Evolutionary conservation across 2,113 vertebrate species (phyloP).

Genomic region (Gopherus flavomarginatus): DNA sequence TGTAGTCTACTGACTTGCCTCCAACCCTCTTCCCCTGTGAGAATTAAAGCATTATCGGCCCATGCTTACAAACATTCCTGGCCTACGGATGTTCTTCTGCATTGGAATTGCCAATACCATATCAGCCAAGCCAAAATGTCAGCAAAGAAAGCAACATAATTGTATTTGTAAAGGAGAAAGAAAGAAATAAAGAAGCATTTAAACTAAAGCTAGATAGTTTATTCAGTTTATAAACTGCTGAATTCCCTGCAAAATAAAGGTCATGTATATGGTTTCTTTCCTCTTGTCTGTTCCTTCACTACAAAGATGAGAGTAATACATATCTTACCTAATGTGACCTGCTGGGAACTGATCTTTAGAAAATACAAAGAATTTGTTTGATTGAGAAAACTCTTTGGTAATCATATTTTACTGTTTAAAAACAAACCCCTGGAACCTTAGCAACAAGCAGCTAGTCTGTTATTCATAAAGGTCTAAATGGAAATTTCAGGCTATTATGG

Average conservation of each 20-base stretch:
- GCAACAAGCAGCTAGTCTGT: constrained; percentile 6
- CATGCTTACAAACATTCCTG: neutral
- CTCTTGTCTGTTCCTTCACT: neutral
- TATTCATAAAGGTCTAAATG: constrained; percentile 31
- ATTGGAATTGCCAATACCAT: neutral
- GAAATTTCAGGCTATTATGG: constrained; percentile 23
- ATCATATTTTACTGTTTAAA: neutral
- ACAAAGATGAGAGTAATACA: neutral
- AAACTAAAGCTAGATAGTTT: neutral
- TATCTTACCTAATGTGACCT: neutral
- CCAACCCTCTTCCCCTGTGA: neutral
- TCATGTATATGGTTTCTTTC: neutral
- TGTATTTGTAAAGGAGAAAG: neutral
- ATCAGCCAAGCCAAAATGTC: neutral
- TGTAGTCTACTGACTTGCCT: neutral
- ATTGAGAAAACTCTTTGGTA: constrained; percentile 10
- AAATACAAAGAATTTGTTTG: neutral
- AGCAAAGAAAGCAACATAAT: neutral
- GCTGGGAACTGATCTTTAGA: neutral
- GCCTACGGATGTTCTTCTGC: neutral
- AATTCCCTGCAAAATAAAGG: neutral
- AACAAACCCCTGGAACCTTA: constrained; percentile 29
- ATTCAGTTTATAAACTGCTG: neutral
- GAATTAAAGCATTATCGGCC: neutral
- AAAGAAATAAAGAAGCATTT: neutral